phyloP scores from a whole-genome alignment of 64 coral and sea anemone genomes.

The Montipora foliosa region DNA sequence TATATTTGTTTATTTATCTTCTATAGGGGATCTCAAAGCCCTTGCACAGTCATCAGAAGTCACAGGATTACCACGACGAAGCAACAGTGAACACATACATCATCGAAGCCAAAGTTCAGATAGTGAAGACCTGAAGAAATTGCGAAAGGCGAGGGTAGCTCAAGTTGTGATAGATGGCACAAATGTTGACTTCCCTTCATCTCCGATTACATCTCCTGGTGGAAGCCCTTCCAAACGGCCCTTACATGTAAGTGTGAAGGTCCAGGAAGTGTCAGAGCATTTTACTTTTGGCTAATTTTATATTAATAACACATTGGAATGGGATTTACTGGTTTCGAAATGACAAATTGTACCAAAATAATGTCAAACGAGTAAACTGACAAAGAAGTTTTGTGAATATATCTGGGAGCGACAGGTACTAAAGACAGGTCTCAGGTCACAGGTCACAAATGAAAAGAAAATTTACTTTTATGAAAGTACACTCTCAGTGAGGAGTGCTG shows the following conservation, averaged over 20 bases:
- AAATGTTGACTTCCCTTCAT: conserved; percentile 81
- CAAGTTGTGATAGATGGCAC: conserved; percentile 76
- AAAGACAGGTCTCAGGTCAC: too few species aligned
- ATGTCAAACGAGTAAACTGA: too few species aligned
- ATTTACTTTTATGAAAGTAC: too few species aligned
- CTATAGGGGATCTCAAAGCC: conserved; percentile 60
- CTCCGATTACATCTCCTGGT: conserved; percentile 66
- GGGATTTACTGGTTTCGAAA: too few species aligned
- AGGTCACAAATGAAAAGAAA: too few species aligned
- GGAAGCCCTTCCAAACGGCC: conserved; percentile 52
- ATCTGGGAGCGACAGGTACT: too few species aligned
- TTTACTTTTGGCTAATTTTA: neutral
- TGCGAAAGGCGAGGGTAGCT: conserved; percentile 69
- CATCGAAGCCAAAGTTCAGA: conserved; percentile 73
- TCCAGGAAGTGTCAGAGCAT: neutral
- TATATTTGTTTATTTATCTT: neutral
- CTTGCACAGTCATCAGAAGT: conserved; percentile 2
- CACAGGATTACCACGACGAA: conserved; percentile 1
- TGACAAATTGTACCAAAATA: too few species aligned
- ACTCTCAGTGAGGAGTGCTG: too few species aligned
- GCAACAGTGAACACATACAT: conserved; percentile 27
- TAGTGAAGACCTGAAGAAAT: conserved; percentile 74
- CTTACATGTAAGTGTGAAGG: conserved; percentile 3
- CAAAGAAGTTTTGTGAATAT: too few species aligned
- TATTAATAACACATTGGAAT: too few species aligned